phyloP scores from a whole-genome alignment of 1,140 invertebrate species.

The Calliphora vicina region DNA sequence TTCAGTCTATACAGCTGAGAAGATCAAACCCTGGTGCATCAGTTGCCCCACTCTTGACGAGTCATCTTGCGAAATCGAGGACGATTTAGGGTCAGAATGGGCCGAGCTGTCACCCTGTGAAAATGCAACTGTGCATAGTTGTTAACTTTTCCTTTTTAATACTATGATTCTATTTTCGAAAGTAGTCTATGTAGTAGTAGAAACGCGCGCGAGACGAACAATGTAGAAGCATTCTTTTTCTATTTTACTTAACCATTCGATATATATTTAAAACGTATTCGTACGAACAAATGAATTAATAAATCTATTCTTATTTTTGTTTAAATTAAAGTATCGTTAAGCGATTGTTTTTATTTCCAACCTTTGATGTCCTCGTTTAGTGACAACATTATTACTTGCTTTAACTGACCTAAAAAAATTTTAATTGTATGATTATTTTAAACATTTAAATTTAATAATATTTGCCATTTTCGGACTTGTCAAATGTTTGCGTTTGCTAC shows the following conservation, averaged over 20 bases:
- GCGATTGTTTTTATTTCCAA: neutral
- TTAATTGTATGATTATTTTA: neutral
- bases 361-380: neutral
- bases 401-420: neutral
- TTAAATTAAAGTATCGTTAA: neutral
- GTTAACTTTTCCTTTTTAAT: neutral
- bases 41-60: neutral
- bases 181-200: too few species aligned
- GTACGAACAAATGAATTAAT: neutral
- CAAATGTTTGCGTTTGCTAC: too few species aligned
- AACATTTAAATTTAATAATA: neutral
- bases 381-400: too few species aligned
- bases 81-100: conserved; percentile 34
- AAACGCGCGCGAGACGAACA: neutral
- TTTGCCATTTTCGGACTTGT: too few species aligned
- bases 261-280: too few species aligned
- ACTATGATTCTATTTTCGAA: too few species aligned
- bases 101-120: neutral
- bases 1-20: neutral
- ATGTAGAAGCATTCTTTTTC: neutral
- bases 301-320: neutral
- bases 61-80: conserved; percentile 3
- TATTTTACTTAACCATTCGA: neutral
- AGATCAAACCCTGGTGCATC: neutral
- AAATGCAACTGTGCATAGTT: neutral